A percentile compares a stretch with the other conserved stretches of the same genome.
Evolutionary conservation across 2,113 vertebrate genomes (phyloP).

Genomic region (Psittacus erithacus): DNA sequence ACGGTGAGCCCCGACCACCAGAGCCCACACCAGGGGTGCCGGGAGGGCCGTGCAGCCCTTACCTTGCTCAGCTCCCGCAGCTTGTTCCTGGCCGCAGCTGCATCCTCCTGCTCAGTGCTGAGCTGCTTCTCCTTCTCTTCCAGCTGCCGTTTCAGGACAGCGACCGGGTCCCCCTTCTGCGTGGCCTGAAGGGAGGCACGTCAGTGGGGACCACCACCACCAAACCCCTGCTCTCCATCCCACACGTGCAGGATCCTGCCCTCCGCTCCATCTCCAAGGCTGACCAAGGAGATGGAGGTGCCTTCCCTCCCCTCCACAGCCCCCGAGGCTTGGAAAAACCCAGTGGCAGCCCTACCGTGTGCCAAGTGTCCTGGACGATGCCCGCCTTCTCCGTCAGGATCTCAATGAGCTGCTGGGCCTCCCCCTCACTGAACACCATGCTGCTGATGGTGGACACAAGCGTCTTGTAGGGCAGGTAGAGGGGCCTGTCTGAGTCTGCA

Average conservation of each 20-base stretch:
- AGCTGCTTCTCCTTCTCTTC: constrained; percentile 93
- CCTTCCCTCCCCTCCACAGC: background rate
- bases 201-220: background rate
- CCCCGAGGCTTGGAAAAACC: background rate
- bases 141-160: constrained; percentile 88
- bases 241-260: rapidly evolving
- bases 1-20: rapidly evolving
- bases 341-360: constrained; percentile 79
- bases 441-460: constrained; percentile 85
- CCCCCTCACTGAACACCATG: constrained; percentile 89
- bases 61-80: constrained; percentile 90
- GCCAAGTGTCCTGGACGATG: constrained; percentile 89
- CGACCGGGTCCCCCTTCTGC: constrained; percentile 89
- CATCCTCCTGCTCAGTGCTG: constrained; percentile 84
- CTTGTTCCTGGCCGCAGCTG: constrained; percentile 81
- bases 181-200: constrained; percentile 75
- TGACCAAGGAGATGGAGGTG: background rate
- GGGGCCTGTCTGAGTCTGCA: constrained; percentile 74
- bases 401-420: constrained; percentile 90
- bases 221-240: background rate
- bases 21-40: rapidly evolving
- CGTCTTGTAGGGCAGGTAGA: constrained; percentile 89
- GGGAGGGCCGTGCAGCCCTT: rapidly evolving
- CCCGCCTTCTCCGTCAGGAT: constrained; percentile 89
- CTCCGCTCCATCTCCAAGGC: background rate